Evolutionary conservation across 2,797 vertebrate species (phyloP).

Genomic region (Cyclura pinguis): DNA sequence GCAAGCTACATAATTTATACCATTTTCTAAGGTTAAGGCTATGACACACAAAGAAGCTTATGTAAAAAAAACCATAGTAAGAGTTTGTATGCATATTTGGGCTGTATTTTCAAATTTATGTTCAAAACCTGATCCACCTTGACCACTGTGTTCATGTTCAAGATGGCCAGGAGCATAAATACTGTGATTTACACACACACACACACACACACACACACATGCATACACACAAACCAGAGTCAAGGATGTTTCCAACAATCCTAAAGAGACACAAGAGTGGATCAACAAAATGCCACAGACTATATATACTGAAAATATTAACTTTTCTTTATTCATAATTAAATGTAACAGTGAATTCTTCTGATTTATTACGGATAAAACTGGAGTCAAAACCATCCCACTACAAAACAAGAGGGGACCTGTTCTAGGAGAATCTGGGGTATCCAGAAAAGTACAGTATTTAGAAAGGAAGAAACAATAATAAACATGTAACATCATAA

Average conservation of each 20-base stretch:
- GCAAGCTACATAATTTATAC: no score
- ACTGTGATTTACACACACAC: no score
- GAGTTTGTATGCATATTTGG: no score
- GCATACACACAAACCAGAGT: not conserved
- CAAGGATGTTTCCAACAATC: not conserved
- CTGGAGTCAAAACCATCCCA: not conserved
- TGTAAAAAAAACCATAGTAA: no score
- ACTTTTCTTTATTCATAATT: not conserved
- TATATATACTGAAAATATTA: not conserved
- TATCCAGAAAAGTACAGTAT: not conserved
- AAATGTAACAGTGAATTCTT: not conserved
- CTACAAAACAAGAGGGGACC: not conserved
- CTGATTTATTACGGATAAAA: not conserved
- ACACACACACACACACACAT: no score
- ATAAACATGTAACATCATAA: not conserved
- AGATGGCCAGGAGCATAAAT: no score
- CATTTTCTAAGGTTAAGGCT: no score
- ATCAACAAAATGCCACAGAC: not conserved
- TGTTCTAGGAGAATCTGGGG: no score
- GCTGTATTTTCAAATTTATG: no score
- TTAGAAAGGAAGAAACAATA: not conserved
- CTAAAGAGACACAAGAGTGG: not conserved
- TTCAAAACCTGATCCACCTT: no score
- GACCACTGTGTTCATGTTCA: no score
- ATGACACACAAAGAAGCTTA: no score